phyloP scores from a whole-genome alignment of 2,888 invertebrate species.

The Chorisops tibialis region DNA sequence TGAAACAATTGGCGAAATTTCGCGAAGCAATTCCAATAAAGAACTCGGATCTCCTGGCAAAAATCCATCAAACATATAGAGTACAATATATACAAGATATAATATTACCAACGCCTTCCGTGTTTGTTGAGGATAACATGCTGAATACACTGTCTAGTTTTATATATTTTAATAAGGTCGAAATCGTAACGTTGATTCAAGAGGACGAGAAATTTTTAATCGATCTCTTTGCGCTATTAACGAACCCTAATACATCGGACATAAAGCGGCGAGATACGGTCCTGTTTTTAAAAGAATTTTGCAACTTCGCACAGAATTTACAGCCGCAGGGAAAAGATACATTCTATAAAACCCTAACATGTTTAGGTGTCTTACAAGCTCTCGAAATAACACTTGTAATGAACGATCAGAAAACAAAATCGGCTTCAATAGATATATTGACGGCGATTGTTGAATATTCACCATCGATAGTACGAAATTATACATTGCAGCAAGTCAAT shows the following conservation, averaged over 20 bases:
- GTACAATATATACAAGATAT: constrained; percentile 99
- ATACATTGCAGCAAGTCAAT: constrained; percentile 85
- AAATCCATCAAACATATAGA: constrained; percentile 99
- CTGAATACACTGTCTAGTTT: constrained; percentile 96
- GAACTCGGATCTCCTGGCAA: constrained; percentile 89
- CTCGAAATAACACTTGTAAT: constrained; percentile 87
- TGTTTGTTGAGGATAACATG: constrained; percentile 99
- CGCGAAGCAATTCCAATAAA: constrained; percentile 93
- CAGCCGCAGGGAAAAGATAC: constrained; percentile 96
- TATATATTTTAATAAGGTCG: constrained; percentile 99
- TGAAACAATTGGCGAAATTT: constrained; percentile 87
- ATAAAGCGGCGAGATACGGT: constrained; percentile 88
- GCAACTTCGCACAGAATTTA: constrained; percentile 97
- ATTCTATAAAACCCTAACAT: constrained; percentile 92
- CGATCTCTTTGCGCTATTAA: constrained; percentile 90
- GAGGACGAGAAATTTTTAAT: constrained; percentile 96
- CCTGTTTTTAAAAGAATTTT: constrained; percentile 97
- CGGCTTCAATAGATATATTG: constrained; percentile 96
- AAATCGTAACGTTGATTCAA: constrained; percentile 96
- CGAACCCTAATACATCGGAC: constrained; percentile 82
- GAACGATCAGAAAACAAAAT: constrained; percentile 91
- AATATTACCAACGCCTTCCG: constrained; percentile 96
- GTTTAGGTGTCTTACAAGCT: constrained; percentile 82
- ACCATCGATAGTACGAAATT: constrained; percentile 94
- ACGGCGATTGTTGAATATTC: constrained; percentile 98